Percentiles rank a stretch among this genome's conserved stretches.
These are phyloP conservation scores for Hypolimnas misippus DNA, from an alignment of 2,888 invertebrate species.

Conservation along the genomic window DNA sequence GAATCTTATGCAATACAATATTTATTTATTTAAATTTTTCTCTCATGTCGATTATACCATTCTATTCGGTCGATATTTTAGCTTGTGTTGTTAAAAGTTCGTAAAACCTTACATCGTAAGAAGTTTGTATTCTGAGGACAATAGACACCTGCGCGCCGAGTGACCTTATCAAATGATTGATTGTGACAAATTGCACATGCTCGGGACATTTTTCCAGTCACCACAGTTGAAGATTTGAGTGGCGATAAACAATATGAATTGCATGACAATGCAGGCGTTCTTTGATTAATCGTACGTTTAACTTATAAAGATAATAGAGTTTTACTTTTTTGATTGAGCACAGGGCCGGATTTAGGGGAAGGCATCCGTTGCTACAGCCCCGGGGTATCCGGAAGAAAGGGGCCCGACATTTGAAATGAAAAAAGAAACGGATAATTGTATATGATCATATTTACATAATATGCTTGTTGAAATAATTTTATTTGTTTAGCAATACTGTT, in stretches of 20 bases:
- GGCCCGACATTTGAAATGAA: no score
- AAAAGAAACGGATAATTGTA: no score
- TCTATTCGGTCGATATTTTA: no score
- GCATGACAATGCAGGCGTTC: conserved; percentile 39
- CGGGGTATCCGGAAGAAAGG: no score
- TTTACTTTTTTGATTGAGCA: background rate
- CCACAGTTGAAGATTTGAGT: conserved; percentile 31
- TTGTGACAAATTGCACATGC: conserved; percentile 67
- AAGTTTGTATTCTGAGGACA: conserved; percentile 26
- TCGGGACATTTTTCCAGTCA: conserved; percentile 50
- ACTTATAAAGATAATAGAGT: conserved; percentile 14
- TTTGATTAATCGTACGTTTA: conserved; percentile 27
- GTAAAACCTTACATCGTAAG: conserved; percentile 14
- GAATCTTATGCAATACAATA: no score
- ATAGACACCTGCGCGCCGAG: conserved; percentile 33
- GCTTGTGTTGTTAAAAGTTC: conserved; percentile 6
- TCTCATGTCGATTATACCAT: no score
- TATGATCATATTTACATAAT: no score
- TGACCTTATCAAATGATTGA: conserved; percentile 72
- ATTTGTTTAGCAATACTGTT: no score
- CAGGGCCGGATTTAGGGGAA: no score
- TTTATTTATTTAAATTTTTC: no score
- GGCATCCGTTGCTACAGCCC: no score
- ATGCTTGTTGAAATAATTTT: no score
- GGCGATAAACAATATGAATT: conserved; percentile 68